A percentile compares a stretch with the other conserved stretches of the same genome.
These are phyloP conservation scores for Drosophila peninsularis DNA, from an alignment of 2,888 invertebrate genomes.

Conservation along the genomic window DNA sequence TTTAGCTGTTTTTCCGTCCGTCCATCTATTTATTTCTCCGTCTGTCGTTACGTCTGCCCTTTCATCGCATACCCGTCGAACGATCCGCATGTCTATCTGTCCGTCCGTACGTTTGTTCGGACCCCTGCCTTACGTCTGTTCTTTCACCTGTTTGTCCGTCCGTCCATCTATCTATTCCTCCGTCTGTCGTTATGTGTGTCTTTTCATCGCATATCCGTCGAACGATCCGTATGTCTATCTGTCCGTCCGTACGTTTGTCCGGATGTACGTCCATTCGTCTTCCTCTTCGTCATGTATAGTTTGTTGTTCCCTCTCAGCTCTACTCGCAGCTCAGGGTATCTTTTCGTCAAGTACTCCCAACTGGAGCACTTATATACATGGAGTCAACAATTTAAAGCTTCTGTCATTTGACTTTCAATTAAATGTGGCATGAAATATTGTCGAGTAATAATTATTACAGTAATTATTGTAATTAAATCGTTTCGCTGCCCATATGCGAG, in stretches of 20 bases:
- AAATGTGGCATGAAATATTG: slow-evolving; percentile 6
- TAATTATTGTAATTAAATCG: slow-evolving; percentile 4
- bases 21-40: too few species aligned
- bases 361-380: background rate
- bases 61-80: background rate
- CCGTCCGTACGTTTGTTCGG: too few species aligned
- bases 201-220: background rate
- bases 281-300: too few species aligned
- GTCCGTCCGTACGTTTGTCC: background rate
- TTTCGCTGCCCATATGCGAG: background rate
- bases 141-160: too few species aligned
- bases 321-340: background rate
- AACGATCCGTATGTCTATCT: background rate
- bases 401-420: slow-evolving; percentile 4
- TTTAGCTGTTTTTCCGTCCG: background rate
- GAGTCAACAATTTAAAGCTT: background rate
- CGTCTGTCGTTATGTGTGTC: background rate
- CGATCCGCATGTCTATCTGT: background rate
- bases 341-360: background rate
- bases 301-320: background rate
- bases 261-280: background rate
- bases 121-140: too few species aligned
- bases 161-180: rapidly evolving
- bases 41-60: too few species aligned
- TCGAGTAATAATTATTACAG: background rate